These are phyloP conservation scores for Adoxophyes honmai DNA, from an alignment of 1,140 invertebrate species.

Conservation along the genomic window DNA sequence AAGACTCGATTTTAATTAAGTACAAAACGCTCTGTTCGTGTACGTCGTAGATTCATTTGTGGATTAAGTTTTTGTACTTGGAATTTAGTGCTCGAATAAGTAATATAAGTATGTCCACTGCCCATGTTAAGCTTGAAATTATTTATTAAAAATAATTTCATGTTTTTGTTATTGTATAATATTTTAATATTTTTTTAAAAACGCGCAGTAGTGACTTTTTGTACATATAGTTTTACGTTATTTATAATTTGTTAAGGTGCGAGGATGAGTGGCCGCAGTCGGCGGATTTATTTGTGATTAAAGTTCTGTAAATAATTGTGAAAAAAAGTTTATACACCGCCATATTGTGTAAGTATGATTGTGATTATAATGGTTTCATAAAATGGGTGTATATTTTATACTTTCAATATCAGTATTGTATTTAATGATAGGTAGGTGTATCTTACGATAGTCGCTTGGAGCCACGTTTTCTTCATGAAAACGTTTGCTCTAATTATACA, in stretches of 20 bases:
- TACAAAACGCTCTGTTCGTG: constrained; percentile 28
- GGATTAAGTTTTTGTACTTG: constrained; percentile 25
- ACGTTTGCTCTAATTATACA: background rate
- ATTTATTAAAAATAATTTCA: constrained; percentile 28
- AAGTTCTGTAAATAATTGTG: constrained; percentile 65
- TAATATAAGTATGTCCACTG: constrained; percentile 29
- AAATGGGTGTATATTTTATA: constrained; percentile 54
- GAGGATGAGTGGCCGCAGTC: constrained; percentile 27
- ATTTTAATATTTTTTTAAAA: constrained; percentile 39
- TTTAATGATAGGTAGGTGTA: constrained; percentile 44
- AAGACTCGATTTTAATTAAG: constrained; percentile 17
- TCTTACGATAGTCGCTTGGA: constrained; percentile 35
- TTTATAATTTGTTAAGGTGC: constrained; percentile 50
- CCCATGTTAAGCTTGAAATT: constrained; percentile 25
- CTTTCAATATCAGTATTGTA: constrained; percentile 57
- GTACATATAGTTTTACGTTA: constrained; percentile 63
- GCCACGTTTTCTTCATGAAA: constrained; percentile 23
- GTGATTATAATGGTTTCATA: constrained; percentile 40
- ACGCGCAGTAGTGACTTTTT: constrained; percentile 44
- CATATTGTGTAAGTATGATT: constrained; percentile 38
- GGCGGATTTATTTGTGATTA: constrained; percentile 41
- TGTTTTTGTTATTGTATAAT: constrained; percentile 33
- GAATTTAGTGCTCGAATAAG: constrained; percentile 25
- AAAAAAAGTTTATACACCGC: constrained; percentile 38
- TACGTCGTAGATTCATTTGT: constrained; percentile 24